Percentiles rank a stretch among this genome's conserved stretches.
These are phyloP conservation scores for Drosophila kuntzei DNA, from an alignment of 2,888 invertebrate genomes.

Conservation along the genomic window DNA sequence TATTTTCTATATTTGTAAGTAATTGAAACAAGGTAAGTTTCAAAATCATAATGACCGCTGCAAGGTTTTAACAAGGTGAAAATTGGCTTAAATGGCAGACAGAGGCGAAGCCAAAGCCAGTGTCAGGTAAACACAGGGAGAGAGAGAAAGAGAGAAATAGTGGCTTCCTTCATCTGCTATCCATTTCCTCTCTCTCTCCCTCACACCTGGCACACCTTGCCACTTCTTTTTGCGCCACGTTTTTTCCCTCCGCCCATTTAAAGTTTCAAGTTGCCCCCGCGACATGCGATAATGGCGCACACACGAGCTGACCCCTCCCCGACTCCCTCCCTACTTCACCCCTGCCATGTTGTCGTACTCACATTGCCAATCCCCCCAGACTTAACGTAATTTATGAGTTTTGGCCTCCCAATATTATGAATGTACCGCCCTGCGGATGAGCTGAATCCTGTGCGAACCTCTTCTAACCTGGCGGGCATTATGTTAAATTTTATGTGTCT, in stretches of 20 bases:
- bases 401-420: constrained; percentile 16
- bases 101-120: neutral
- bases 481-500: constrained; percentile 63
- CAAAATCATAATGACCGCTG: neutral
- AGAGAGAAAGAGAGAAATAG: neutral
- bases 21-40: no score
- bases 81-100: constrained; percentile 44
- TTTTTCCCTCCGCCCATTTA: constrained; percentile 23
- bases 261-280: constrained; percentile 46
- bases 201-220: neutral
- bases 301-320: constrained; percentile 11
- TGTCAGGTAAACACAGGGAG: constrained; percentile 3
- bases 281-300: constrained; percentile 46
- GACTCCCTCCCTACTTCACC: neutral
- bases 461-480: constrained; percentile 34
- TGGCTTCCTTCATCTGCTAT: neutral
- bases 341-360: neutral
- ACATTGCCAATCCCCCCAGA: constrained; percentile 28
- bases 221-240: neutral
- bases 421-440: constrained; percentile 16
- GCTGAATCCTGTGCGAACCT: constrained; percentile 1
- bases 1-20: no score
- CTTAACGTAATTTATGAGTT: constrained; percentile 61
- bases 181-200: neutral
- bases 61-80: constrained; percentile 16